phyloP scores from a whole-genome alignment of 2,888 invertebrate genomes.

The Desoria tigrina region DNA sequence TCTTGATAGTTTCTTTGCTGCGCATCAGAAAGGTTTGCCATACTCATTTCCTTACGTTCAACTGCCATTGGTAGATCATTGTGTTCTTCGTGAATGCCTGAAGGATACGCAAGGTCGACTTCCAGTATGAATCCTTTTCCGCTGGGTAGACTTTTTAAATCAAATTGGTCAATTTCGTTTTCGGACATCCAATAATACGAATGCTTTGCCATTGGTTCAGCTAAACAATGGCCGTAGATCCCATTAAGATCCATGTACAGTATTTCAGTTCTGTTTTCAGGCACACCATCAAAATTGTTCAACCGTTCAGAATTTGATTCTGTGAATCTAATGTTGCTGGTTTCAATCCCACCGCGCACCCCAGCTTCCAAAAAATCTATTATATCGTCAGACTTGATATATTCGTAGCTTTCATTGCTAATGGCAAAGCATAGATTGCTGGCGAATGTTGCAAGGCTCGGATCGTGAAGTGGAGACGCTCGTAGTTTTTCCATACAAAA shows the following conservation, averaged over 20 bases:
- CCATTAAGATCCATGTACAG: background rate
- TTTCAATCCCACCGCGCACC: background rate
- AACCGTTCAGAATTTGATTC: background rate
- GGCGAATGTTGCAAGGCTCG: no score
- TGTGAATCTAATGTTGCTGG: background rate
- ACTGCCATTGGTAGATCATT: constrained; percentile 1
- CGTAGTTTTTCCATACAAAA: no score
- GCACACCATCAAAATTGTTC: background rate
- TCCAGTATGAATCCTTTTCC: background rate
- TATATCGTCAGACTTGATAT: background rate
- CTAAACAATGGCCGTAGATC: background rate
- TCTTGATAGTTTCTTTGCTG: no score
- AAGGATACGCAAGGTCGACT: background rate
- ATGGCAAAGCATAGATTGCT: no score
- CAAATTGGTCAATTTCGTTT: background rate
- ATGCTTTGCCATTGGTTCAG: background rate
- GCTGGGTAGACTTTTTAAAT: background rate
- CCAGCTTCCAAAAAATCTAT: background rate
- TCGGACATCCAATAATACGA: background rate
- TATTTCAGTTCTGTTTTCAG: background rate
- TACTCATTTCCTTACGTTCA: background rate
- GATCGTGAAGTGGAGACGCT: no score
- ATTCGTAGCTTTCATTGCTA: background rate
- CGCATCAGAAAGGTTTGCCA: background rate
- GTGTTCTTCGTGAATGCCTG: background rate